These are phyloP conservation scores for Myzus persicae DNA, from an alignment of 1,140 invertebrate species.

Conservation along the genomic window DNA sequence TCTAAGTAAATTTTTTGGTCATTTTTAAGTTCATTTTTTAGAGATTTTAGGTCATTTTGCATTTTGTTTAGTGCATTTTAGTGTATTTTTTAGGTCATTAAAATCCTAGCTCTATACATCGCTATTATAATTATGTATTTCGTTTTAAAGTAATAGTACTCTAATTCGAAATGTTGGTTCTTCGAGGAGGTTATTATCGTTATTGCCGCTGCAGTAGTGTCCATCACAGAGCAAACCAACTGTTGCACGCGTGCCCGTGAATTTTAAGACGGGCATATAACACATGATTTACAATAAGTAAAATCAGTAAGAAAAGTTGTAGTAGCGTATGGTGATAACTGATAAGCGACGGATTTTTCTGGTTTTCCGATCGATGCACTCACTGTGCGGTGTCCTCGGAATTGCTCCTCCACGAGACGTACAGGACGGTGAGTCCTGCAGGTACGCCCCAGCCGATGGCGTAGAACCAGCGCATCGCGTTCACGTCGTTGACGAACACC, in stretches of 20 bases:
- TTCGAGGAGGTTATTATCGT: neutral
- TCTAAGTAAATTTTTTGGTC: too few relatives aligned
- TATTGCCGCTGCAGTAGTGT: neutral
- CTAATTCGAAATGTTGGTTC: neutral
- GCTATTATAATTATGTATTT: neutral
- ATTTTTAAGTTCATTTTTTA: too few relatives aligned
- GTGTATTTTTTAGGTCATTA: too few relatives aligned
- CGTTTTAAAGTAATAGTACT: neutral
- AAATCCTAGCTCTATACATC: too few relatives aligned
- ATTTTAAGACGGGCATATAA: neutral
- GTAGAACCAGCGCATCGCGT: constrained; percentile 68
- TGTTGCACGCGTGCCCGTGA: neutral
- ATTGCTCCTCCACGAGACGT: constrained; percentile 63
- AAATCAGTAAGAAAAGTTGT: too few relatives aligned
- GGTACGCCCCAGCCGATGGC: constrained; percentile 69
- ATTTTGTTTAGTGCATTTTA: too few relatives aligned
- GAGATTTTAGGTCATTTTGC: too few relatives aligned
- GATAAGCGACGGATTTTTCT: too few relatives aligned
- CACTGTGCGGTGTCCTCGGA: constrained; percentile 63
- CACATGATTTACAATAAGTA: too few relatives aligned
- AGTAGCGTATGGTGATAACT: too few relatives aligned
- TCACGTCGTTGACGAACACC: constrained; percentile 69
- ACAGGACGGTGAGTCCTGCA: constrained; percentile 64
- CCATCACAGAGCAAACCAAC: neutral
- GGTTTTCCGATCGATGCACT: constrained; percentile 57